Evolutionary conservation across 2,888 invertebrate genomes (phyloP), one percentile per base, ranked within the genome.

Genomic region (Cataglyphis rosenhaueri): DNA sequence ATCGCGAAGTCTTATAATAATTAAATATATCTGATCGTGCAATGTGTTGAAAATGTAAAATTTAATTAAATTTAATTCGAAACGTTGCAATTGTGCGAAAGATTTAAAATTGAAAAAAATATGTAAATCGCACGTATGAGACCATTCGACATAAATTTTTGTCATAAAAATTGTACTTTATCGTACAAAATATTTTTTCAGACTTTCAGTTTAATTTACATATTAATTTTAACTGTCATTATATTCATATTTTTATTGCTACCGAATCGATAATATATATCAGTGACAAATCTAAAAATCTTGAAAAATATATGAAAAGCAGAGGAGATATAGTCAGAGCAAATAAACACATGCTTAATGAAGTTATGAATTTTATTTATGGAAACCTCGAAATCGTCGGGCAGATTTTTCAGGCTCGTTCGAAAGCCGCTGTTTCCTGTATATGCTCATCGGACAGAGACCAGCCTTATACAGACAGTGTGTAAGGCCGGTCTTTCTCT

Each of bases 401-500:
- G 55, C 15, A 12, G 76, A 68, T 70, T 57, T 41, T 55, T 70
- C 70, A 70, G 71, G 41, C n/a, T 48, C 35, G 70, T 64, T n/a
- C 64, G 18, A 52, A 52, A 52, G 21, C 25, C 29, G 55, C 25
- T 25, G 25, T 35, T 57, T 70, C 18, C 55, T 12, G 41, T 8
- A 52, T 55, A 29, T 41, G n/a, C 55, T 70, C 10, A 35, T 41
- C 41, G 15, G 70, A 55, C 38, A 70, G 38, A 76, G 52, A 52
- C 52, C 52, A 15, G 52, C 52, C n/a, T 52, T n/a, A 52, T 52
- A 52, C 52, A n/a, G n/a, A 8, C 52, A 6, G 25, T 66, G 35
- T 66, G 15, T 59, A 73, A 73, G 59, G 44, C 44, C n/a, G 71
- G 68, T 86, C 83, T 85, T 83, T 85, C 86, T 48, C 6, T 48